Percentiles rank a stretch among this genome's conserved stretches.
These are phyloP conservation scores for Limnephilus lunatus DNA, from an alignment of 2,888 invertebrate species.

Conservation along the genomic window DNA sequence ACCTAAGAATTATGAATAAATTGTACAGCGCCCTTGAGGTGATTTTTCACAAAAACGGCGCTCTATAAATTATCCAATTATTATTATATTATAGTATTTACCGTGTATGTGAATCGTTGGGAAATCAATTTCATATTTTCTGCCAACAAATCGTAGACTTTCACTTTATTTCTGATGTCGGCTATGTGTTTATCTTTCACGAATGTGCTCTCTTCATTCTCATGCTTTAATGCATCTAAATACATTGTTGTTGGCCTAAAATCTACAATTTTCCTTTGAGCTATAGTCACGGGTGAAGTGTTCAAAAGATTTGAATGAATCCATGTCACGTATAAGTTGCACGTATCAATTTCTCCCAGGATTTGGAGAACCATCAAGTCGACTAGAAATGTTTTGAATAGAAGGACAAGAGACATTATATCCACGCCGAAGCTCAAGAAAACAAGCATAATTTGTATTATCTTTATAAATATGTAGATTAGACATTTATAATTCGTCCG, in stretches of 20 bases:
- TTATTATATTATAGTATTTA: not conserved
- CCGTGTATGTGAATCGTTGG: not conserved
- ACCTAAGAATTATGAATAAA: no score
- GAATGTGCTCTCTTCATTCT: no score
- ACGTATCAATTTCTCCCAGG: not conserved
- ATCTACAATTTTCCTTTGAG: not conserved
- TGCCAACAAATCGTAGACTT: not conserved
- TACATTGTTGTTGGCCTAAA: not conserved
- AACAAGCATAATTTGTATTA: not conserved
- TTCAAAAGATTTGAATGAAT: not conserved
- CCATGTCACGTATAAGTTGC: not conserved
- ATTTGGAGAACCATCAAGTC: not conserved
- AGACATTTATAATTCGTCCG: not conserved
- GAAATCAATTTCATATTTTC: conserved; percentile 28
- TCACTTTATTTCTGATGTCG: not conserved
- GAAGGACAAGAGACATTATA: not conserved
- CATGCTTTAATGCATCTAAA: not conserved
- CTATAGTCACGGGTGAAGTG: not conserved
- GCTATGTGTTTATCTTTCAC: not conserved
- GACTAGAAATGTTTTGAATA: not conserved
- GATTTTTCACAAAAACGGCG: no score
- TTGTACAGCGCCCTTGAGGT: no score
- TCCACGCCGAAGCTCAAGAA: not conserved
- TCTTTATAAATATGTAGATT: not conserved
- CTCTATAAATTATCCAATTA: no score